These are phyloP conservation scores for Cheracebus regulus DNA, from an alignment of 2,797 vertebrate genomes.

Conservation along the genomic window DNA sequence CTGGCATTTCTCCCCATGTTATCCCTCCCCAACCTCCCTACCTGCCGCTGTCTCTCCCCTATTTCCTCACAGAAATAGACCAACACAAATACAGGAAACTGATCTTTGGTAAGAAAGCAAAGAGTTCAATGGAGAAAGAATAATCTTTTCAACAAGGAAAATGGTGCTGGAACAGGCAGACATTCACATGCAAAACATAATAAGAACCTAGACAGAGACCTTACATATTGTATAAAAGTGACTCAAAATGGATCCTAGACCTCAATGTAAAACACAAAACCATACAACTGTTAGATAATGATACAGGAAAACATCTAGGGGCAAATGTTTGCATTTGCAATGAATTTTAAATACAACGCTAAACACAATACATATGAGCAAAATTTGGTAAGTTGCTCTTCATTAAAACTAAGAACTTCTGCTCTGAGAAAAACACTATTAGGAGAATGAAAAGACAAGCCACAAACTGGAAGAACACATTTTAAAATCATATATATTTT, in stretches of 20 bases:
- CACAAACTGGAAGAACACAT: neutral
- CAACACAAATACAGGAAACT: neutral
- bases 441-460: neutral
- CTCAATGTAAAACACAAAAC: neutral
- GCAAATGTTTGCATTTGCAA: neutral
- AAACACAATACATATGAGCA: neutral
- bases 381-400: neutral
- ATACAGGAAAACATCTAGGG: neutral
- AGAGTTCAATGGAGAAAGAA: neutral
- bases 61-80: neutral
- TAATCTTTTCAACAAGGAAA: neutral
- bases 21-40: too few species aligned
- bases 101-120: neutral
- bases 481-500: neutral
- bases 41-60: too few species aligned
- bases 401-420: neutral
- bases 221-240: neutral
- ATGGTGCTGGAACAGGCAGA: neutral
- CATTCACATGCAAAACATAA: neutral
- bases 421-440: neutral
- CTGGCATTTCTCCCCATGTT: too few species aligned
- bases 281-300: neutral
- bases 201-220: neutral
- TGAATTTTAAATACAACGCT: neutral
- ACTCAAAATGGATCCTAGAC: neutral